phyloP scores from a whole-genome alignment of 1,140 invertebrate species.

The Dolichoris vasculosae region DNA sequence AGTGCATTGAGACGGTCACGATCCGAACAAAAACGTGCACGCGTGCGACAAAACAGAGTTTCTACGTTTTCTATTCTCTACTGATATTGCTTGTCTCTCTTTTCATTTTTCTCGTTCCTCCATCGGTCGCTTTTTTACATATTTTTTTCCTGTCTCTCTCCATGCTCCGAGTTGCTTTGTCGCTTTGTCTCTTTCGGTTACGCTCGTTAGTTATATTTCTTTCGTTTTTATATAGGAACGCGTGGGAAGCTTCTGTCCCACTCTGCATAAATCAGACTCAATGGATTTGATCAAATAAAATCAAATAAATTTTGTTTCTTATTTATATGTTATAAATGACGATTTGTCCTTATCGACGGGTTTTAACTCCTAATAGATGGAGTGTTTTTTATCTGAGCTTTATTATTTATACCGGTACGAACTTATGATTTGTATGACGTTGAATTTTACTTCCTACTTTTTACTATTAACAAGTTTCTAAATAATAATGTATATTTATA shows the following conservation, averaged over 20 bases:
- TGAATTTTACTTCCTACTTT: neutral
- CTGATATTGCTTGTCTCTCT: neutral
- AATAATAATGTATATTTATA: too few relatives aligned
- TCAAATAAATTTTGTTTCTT: neutral
- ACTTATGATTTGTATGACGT: neutral
- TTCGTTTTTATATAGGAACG: neutral
- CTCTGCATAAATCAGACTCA: slow-evolving; percentile 5
- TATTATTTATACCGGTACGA: neutral
- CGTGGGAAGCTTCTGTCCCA: slow-evolving; percentile 27
- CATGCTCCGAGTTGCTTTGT: neutral
- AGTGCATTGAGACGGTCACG: slow-evolving; percentile 50
- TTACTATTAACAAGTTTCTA: too few relatives aligned
- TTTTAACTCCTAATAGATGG: neutral
- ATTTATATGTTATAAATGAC: slow-evolving; percentile 4
- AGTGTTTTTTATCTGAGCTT: neutral
- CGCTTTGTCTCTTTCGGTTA: slow-evolving; percentile 20
- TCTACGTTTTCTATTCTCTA: slow-evolving; percentile 5
- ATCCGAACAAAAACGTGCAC: slow-evolving; percentile 13
- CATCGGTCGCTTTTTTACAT: neutral
- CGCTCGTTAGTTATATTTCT: slow-evolving; percentile 4
- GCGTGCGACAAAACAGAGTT: slow-evolving; percentile 14
- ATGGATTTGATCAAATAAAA: neutral
- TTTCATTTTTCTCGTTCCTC: neutral
- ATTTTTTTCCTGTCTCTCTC: neutral
- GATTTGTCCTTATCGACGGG: neutral